A percentile compares a stretch with the other conserved stretches of the same genome.
phyloP scores from a whole-genome alignment of 1,140 invertebrate species.

The Goniozus legneri region DNA sequence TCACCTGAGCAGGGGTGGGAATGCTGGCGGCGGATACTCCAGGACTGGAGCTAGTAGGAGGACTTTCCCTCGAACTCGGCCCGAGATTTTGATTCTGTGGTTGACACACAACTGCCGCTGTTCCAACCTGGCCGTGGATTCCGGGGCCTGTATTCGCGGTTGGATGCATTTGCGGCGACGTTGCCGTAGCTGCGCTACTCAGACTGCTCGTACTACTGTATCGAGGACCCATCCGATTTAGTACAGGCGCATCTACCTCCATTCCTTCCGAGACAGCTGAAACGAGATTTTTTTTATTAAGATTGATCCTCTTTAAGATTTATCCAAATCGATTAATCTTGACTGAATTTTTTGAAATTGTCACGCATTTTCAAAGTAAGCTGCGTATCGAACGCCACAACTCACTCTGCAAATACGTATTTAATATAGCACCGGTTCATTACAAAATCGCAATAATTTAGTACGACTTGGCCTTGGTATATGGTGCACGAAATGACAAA shows the following conservation, averaged over 20 bases:
- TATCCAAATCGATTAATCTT: too few relatives aligned
- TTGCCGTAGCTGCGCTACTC: slow-evolving; percentile 46
- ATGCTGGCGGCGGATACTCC: slow-evolving; percentile 43
- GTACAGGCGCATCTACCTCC: slow-evolving; percentile 44
- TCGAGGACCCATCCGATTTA: slow-evolving; percentile 46
- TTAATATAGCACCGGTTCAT: slow-evolving; percentile 24
- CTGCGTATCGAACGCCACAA: slow-evolving; percentile 2
- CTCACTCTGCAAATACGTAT: slow-evolving; percentile 21
- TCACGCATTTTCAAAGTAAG: slow-evolving; percentile 27
- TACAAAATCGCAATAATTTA: slow-evolving; percentile 25
- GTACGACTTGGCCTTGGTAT: slow-evolving; percentile 19
- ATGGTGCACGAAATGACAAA: slow-evolving; percentile 15
- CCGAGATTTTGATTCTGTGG: slow-evolving; percentile 49
- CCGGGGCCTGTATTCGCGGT: slow-evolving; percentile 30
- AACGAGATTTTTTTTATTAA: background rate
- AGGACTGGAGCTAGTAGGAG: slow-evolving; percentile 42
- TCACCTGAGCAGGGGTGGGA: slow-evolving; percentile 46
- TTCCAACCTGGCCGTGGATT: slow-evolving; percentile 45
- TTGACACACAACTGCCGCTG: slow-evolving; percentile 47
- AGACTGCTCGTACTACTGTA: slow-evolving; percentile 52
- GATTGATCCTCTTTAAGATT: background rate
- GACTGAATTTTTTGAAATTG: too few relatives aligned
- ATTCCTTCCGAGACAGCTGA: slow-evolving; percentile 36
- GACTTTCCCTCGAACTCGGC: slow-evolving; percentile 46
- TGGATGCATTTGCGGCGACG: slow-evolving; percentile 21